A percentile compares a stretch with the other conserved stretches of the same genome.
These are phyloP conservation scores for Papilio polytes DNA, from an alignment of 1,140 invertebrate genomes.

Conservation along the genomic window DNA sequence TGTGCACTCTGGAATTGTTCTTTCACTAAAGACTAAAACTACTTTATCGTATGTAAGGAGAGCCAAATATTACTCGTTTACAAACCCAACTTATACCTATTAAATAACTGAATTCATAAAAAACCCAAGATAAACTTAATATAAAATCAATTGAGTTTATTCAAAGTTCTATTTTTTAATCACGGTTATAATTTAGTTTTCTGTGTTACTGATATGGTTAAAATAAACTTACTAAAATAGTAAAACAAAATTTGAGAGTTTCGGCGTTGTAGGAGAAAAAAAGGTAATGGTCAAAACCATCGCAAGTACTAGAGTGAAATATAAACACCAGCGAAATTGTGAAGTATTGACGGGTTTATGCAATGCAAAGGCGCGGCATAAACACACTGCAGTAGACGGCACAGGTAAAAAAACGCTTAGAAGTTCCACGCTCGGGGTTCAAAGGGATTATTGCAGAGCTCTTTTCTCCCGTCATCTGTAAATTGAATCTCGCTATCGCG, in stretches of 20 bases:
- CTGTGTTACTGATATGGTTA: no score
- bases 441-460: constrained; percentile 19
- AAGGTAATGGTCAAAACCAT: background rate
- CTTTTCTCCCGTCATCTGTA: constrained; percentile 14
- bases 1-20: no score
- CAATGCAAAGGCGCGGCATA: background rate
- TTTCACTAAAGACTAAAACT: no score
- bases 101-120: no score
- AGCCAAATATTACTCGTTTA: no score
- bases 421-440: constrained; percentile 8
- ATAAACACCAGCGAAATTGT: background rate
- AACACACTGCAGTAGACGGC: constrained; percentile 5
- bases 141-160: background rate
- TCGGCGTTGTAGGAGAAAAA: background rate
- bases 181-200: background rate
- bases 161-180: background rate
- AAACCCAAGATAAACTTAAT: background rate
- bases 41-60: no score
- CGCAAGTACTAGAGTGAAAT: background rate
- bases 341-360: background rate
- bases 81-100: no score
- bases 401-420: constrained; percentile 7
- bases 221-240: no score
- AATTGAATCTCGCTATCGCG: constrained; percentile 14
- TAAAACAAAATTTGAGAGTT: background rate